Evolutionary conservation across 1,140 invertebrate genomes (phyloP), one percentile per base, ranked within the genome.

Genomic region (Charaxes varanes): DNA sequence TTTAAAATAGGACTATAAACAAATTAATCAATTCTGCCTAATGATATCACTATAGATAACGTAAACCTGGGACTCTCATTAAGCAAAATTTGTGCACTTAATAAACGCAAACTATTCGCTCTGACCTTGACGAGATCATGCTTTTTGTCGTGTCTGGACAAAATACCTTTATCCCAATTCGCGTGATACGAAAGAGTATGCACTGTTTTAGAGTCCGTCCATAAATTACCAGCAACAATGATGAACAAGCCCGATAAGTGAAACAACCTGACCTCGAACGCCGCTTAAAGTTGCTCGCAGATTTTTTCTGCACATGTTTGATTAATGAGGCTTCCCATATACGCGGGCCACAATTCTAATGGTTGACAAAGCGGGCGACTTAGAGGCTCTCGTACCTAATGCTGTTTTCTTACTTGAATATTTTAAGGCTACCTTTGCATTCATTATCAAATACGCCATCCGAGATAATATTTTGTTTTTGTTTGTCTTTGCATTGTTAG

Each of bases 141-240:
- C 27, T 16, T n/a, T 16, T 16, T 5, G 2, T 31, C 1, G 28
- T 18, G 16, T 31, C 8, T 18, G 28, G 18, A 31, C 28, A 18
- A 31, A 31, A 31, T 10, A 12, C 27, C 12, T 34, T 38, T 47
- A 53, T 40, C 28, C 42, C 37, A 45, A 41, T 60, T 44, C 46
- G 42, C 47, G 46, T 57, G 45, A 62, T 53, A n/a, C n/a, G n/a
- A 62, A 56, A 66, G 17, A 27, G 28, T 15, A 23, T 46, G 36
- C 14, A 53, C 49, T 45, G 56, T 57, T 58, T 59, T 46, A 57
- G 33, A 14, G 42, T 28, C 36, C 37, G 33, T n/a, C 36, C 46
- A 60, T 70, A 62, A 64, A 64, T 69, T 50, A 54, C 41, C 24
- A 30, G 53, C 34, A 61, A 58, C 49, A 59, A 55, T 63, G 50